Percentiles rank a stretch among this genome's conserved stretches.
These are phyloP conservation scores for Leptoteleia sp. DNA, from an alignment of 1,140 invertebrate genomes.

Conservation along the genomic window DNA sequence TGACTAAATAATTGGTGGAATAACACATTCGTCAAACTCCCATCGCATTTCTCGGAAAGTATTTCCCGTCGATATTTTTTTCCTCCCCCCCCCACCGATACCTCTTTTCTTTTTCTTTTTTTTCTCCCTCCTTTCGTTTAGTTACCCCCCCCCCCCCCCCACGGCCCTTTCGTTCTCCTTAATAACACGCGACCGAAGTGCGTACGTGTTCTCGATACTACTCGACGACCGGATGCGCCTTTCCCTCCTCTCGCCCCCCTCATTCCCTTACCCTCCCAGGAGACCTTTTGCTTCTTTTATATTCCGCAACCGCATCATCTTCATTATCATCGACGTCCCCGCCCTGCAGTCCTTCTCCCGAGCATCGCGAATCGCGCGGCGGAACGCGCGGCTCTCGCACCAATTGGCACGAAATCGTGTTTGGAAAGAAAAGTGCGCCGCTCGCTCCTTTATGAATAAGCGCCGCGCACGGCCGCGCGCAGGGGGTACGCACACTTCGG, in stretches of 20 bases:
- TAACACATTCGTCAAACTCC: too few species aligned
- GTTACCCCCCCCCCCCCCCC: constrained; percentile 37
- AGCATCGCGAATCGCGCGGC: constrained; percentile 21
- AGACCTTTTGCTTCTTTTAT: constrained; percentile 57
- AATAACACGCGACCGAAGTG: constrained; percentile 65
- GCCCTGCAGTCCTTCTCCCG: constrained; percentile 19
- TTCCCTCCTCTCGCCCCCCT: not conserved
- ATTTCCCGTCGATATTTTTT: constrained; percentile 6
- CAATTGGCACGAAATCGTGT: constrained; percentile 60
- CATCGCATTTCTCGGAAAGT: too few species aligned
- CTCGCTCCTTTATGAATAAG: constrained; percentile 49
- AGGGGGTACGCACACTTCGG: too few species aligned
- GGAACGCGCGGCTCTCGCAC: constrained; percentile 49
- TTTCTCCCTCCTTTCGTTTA: constrained; percentile 25
- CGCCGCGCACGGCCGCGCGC: too few species aligned
- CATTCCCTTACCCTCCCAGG: too few species aligned
- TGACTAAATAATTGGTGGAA: too few species aligned
- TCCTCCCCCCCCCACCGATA: constrained; percentile 30
- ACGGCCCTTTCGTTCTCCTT: constrained; percentile 55
- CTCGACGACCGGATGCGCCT: constrained; percentile 69
- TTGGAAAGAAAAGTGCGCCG: constrained; percentile 46
- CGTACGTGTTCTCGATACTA: constrained; percentile 74
- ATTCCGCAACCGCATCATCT: constrained; percentile 68
- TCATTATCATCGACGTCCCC: constrained; percentile 72
- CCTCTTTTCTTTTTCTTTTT: constrained; percentile 57